These are phyloP conservation scores for Tetraodon nigroviridis DNA, from an alignment of 2,113 vertebrate species.

Conservation along the genomic window DNA sequence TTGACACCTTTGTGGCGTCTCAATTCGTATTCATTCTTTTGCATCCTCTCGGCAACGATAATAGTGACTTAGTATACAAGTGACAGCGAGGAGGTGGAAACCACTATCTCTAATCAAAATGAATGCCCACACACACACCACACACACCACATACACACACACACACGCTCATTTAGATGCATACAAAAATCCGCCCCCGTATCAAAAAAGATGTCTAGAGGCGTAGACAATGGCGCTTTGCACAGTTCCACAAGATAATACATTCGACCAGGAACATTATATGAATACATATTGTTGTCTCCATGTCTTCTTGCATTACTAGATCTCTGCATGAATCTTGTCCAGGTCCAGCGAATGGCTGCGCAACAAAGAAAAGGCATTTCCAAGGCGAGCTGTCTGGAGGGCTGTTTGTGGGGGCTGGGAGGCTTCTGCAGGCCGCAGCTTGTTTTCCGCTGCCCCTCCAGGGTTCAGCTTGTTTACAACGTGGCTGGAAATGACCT, in stretches of 20 bases:
- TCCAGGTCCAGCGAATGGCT: conserved; percentile 3
- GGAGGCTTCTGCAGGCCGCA: conserved; percentile 24
- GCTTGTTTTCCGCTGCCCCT: conserved; percentile 25
- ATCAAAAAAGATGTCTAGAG: conserved; percentile 21
- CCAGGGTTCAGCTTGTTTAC: conserved; percentile 58
- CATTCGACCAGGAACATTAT: conserved; percentile 13
- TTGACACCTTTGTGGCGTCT: conserved; percentile 1
- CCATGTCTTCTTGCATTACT: conserved; percentile 22
- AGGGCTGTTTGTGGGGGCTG: conserved; percentile 16
- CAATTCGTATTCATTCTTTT: conserved; percentile 18
- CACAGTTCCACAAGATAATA: conserved; percentile 1
- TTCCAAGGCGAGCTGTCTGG: conserved; percentile 28
- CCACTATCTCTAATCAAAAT: conserved; percentile 35
- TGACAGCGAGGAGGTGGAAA: conserved; percentile 37
- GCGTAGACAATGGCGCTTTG: not conserved
- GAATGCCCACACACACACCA: not conserved
- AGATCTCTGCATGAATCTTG: conserved; percentile 20
- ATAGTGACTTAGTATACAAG: conserved; percentile 9
- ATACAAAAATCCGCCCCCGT: conserved; percentile 15
- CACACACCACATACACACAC: not conserved
- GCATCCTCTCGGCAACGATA: not conserved
- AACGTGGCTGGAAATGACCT: conserved; percentile 57
- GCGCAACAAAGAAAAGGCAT: conserved; percentile 11
- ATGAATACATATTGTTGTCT: conserved; percentile 33
- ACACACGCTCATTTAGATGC: conserved; percentile 25